Conservation (phyloP, 2,888 invertebrate species). For the Drosophila macrospina region DNA sequence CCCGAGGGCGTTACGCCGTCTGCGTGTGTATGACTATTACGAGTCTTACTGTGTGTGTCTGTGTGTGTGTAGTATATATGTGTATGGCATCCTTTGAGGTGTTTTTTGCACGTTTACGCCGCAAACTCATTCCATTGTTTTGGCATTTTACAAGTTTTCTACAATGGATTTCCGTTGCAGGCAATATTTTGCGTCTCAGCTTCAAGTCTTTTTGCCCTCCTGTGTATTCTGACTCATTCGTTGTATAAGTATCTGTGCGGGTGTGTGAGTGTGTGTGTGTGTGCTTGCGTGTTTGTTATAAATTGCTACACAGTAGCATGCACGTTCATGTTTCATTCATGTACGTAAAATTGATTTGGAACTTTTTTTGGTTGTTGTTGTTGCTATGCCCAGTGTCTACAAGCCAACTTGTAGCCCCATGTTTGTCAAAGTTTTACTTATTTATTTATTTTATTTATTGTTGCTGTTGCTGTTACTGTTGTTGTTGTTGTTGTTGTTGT, state of each 20-base stretch:
- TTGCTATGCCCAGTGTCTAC: conserved; percentile 1
- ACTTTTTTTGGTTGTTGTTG: conserved; percentile 57
- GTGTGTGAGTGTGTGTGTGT: conserved; percentile 22
- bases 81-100: conserved; percentile 53
- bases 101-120: conserved; percentile 48
- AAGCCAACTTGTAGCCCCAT: conserved; percentile 48
- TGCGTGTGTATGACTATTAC: conserved; percentile 14
- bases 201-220: conserved; percentile 26
- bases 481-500: conserved; percentile 1
- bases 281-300: conserved; percentile 50
- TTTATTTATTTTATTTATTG: conserved; percentile 38
- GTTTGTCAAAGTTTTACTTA: conserved; percentile 53
- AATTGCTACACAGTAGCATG: conserved; percentile 67
- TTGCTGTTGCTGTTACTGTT: neutral
- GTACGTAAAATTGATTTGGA: conserved; percentile 76
- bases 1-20: conserved; percentile 40
- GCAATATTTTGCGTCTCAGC: conserved; percentile 47
- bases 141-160: conserved; percentile 78
- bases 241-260: conserved; percentile 11
- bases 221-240: conserved; percentile 23
- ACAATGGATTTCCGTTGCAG: conserved; percentile 77
- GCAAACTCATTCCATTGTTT: conserved; percentile 63
- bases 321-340: conserved; percentile 79
- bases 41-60: conserved; percentile 5
- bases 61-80: conserved; percentile 10